A percentile compares a stretch with the other conserved stretches of the same genome.
These are phyloP conservation scores for Cosmia trapezina DNA, from an alignment of 2,888 invertebrate species.

Conservation along the genomic window DNA sequence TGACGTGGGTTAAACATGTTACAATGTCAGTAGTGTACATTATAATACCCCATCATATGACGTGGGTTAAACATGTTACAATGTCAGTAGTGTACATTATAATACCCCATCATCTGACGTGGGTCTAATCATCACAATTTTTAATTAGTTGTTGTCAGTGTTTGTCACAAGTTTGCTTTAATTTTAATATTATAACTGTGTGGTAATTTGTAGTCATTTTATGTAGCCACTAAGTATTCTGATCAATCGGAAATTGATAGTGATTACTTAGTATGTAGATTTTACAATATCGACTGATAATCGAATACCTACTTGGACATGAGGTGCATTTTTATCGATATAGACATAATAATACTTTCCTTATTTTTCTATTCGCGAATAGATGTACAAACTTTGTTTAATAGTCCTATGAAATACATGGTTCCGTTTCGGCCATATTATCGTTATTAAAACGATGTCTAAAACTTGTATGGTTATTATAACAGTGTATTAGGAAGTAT, in stretches of 20 bases:
- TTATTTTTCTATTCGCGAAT: constrained; percentile 15
- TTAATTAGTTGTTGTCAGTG: constrained; percentile 35
- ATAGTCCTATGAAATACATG: constrained; percentile 8
- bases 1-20: too few species aligned
- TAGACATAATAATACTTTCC: constrained; percentile 15
- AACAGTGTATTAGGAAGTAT: constrained; percentile 29
- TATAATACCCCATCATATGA: too few species aligned
- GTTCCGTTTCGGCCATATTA: constrained; percentile 12
- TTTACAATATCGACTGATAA: constrained; percentile 51
- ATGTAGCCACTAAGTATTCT: constrained; percentile 33
- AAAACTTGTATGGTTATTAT: constrained; percentile 28
- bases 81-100: constrained; percentile 39
- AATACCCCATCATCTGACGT: constrained; percentile 28
- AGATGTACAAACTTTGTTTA: constrained; percentile 23
- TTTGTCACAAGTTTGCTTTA: constrained; percentile 39
- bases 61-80: too few species aligned
- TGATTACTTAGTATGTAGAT: constrained; percentile 35
- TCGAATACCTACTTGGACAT: constrained; percentile 38
- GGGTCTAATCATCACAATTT: constrained; percentile 34
- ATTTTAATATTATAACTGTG: constrained; percentile 39
- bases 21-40: too few species aligned
- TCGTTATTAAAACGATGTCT: constrained; percentile 29
- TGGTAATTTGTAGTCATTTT: constrained; percentile 35
- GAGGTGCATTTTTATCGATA: constrained; percentile 42
- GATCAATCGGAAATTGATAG: constrained; percentile 25